Evolutionary conservation across 2,888 invertebrate genomes (phyloP), one percentile per base, ranked within the genome.

Genomic region (Charanyca ferruginea): DNA sequence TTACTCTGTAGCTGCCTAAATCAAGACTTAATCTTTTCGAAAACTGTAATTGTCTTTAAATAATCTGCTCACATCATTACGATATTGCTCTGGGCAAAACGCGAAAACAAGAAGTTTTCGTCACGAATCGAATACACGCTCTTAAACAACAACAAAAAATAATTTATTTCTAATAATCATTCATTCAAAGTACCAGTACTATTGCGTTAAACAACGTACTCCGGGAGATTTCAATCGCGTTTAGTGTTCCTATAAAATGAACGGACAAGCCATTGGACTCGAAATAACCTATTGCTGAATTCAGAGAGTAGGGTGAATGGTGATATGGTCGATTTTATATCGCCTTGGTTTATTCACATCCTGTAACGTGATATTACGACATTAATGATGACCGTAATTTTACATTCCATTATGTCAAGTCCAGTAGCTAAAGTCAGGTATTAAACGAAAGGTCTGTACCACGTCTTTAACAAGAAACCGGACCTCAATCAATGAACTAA

Each of bases 201-300:
- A 63, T 58, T 65, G 44, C 65, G 45, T 48, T 57, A 54, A 47
- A 63, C 59, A 71, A 44, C 47, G 65, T 58, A 60, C 35, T 73
- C 45, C 48, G 54, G 38, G 20, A 67, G 68, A 76, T 71, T 68
- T 73, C 66, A 65, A 61, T 69, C 51, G 51, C 47, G 28, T 74
- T 72, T 72, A 80, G 42, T 77, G 53, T 72, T 54, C 45, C 65
- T 69, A 74, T 81, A 67, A 77, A 80, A 76, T 66, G 48, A 67
- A 61, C 66, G 68, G 68, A 81, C 81, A 79, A 63, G 61, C 60
- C 57, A 78, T 76, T 69, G 51, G 62, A 69, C 49, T 73, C 48
- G 44, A 67, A 69, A 66, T 74, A 73, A 61, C 58, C 58, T 66
- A 72, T 69, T 38, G 41, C 63, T 67, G 58, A 71, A 74, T 75